Evolutionary conservation across 1,140 invertebrate species (phyloP).

Genomic region (Drosophila rhopaloa): DNA sequence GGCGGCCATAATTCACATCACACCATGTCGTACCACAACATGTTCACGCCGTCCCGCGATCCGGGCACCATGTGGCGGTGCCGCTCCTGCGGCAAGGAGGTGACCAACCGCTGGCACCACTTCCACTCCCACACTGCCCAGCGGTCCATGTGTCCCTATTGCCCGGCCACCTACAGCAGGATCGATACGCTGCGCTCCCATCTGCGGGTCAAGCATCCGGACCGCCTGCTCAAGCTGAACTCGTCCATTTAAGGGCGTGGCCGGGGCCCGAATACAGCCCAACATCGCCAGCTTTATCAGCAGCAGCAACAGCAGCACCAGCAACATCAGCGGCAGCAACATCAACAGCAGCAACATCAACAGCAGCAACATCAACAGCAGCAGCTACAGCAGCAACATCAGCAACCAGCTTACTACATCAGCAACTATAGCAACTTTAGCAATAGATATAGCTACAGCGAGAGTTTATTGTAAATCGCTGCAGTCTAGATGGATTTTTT

Average conservation of each 20-base stretch:
- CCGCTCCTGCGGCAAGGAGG: constrained; percentile 92
- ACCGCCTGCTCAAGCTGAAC: constrained; percentile 83
- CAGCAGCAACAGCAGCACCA: constrained; percentile 2
- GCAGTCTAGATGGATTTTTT: constrained; percentile 34
- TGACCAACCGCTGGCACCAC: constrained; percentile 94
- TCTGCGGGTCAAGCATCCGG: constrained; percentile 90
- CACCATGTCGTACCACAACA: constrained; percentile 91
- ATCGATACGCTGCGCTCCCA: constrained; percentile 92
- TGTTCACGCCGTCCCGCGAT: constrained; percentile 90
- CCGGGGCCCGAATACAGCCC: constrained; percentile 24
- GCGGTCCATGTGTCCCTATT: constrained; percentile 92
- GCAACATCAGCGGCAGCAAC: neutral
- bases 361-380: constrained; percentile 8
- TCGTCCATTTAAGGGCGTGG: constrained; percentile 70
- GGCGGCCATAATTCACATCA: constrained; percentile 80
- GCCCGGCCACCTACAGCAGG: constrained; percentile 93
- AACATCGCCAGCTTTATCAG: constrained; percentile 25
- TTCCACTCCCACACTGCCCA: constrained; percentile 92
- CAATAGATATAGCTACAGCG: constrained; percentile 32
- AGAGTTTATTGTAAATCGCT: constrained; percentile 46
- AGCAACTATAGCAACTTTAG: constrained; percentile 31
- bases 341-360: constrained; percentile 13
- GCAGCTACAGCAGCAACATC: constrained; percentile 16
- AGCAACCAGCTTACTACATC: constrained; percentile 43
- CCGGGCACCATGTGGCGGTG: constrained; percentile 90